Evolutionary conservation across 2,113 vertebrate species (phyloP).

Genomic region (Cynocephalus volans): DNA sequence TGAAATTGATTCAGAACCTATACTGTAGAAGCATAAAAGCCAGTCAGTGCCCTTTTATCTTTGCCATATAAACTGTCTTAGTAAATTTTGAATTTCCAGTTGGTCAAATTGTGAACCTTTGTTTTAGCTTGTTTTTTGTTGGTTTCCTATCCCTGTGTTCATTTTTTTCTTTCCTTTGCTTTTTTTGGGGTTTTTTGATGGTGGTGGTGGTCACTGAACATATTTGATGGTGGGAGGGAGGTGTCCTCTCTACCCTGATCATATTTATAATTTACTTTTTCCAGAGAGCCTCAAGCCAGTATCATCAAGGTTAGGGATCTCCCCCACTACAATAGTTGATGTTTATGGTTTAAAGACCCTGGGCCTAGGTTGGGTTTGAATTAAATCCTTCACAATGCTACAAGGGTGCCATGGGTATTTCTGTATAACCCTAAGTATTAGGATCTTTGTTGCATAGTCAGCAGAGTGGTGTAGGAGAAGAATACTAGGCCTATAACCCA

Average conservation of each 20-base stretch:
- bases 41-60: not conserved
- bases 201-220: not conserved
- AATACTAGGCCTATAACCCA: not conserved
- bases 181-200: not conserved
- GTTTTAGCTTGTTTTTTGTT: not conserved
- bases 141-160: not conserved
- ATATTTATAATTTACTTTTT: not conserved
- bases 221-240: not conserved
- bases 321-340: not conserved
- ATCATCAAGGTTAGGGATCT: not conserved
- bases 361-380: not conserved
- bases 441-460: not conserved
- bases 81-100: conserved; percentile 1
- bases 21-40: not conserved
- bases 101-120: not conserved
- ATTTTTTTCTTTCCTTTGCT: not conserved
- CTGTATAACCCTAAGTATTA: not conserved
- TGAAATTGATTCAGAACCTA: not conserved
- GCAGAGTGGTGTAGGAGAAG: not conserved
- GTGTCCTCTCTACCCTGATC: not conserved
- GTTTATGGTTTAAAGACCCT: not conserved
- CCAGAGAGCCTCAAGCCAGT: not conserved
- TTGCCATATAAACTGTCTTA: not conserved
- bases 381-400: not conserved
- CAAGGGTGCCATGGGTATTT: not conserved